phyloP scores from a whole-genome alignment of 2,797 vertebrate species.

The Muraenolepis orangiensis region DNA sequence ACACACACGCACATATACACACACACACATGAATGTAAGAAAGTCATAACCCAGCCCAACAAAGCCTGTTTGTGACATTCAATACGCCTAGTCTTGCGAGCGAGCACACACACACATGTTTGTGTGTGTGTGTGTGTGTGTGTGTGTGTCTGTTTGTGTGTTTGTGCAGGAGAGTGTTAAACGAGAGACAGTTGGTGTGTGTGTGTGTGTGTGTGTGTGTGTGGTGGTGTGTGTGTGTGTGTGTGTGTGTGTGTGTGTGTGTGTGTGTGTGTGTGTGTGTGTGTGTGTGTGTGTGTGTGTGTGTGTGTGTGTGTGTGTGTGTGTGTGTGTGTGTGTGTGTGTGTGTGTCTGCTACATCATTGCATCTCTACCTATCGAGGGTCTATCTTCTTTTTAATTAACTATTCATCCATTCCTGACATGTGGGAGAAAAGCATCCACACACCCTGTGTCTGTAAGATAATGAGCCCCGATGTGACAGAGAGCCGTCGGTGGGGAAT shows the following conservation, averaged over 20 bases:
- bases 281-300: constrained; percentile 7
- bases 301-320: constrained; percentile 7
- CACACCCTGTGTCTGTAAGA: neutral
- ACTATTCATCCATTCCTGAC: constrained; percentile 31
- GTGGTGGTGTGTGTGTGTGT: neutral
- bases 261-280: constrained; percentile 11
- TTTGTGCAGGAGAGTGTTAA: neutral
- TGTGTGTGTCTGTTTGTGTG: neutral
- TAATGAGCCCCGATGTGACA: constrained; percentile 31
- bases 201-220: neutral
- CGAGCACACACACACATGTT: too few relatives aligned
- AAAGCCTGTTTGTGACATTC: too few relatives aligned
- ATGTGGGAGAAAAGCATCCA: constrained; percentile 29
- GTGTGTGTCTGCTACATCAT: too few relatives aligned
- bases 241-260: neutral
- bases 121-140: too few relatives aligned
- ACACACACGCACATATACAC: too few relatives aligned
- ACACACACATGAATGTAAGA: too few relatives aligned
- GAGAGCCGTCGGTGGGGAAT: constrained; percentile 33
- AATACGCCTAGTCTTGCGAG: too few relatives aligned
- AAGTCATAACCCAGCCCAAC: too few relatives aligned
- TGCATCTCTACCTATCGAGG: constrained; percentile 2
- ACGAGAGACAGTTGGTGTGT: too few relatives aligned
- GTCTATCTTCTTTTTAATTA: constrained; percentile 5
- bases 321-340: too few relatives aligned